Base-by-base conservation (phyloP, 2,797 vertebrate genomes). In the Pygocentrus nattereri region DNA sequence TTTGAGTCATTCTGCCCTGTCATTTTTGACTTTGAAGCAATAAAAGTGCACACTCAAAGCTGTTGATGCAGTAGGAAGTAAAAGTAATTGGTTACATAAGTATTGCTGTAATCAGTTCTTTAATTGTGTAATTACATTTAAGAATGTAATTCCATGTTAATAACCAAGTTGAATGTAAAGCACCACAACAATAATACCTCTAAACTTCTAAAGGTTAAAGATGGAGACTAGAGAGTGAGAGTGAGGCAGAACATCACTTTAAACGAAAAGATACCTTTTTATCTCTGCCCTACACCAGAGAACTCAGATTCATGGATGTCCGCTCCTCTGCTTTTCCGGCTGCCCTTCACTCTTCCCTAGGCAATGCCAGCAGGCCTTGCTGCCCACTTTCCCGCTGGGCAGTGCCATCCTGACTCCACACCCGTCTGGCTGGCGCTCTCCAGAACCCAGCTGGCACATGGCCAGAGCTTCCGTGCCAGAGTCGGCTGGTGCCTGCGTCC, bases 401-500 rank as follows among this genome's bases (percentile, higher is more conserved):
- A 78, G 81, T 74, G 79, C 30, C 90, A 87, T 75, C 87, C 89
- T 87, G 90, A 88, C 87, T 78, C 74, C 62, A 23, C 90, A 91
- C 88, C 87, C 88, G 88, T 90, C 90, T 90, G 89, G 88, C 89
- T 81, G 73, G 50, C 86, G 76, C 82, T 84, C 82, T 74, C 86
- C 85, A 86, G 81, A 89, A 87, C 86, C 86, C 27, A 68, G 47
- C n/a, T 91, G 93, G 92, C 84, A 19, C 3, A 11, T 44, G 50
- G 86, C 91, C 92, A 88, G 31, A n/a, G 18, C 1, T 54, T 79
- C 70, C 49, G 65, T 87, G 91, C 90, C 92, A 92, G 89, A 75
- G 85, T 85, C 85, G 87, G 90, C 92, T 90, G 89, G 89, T 88
- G 91, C 89, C 87, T 2, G 76, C 83, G 79, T 87, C 82, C 82